A percentile compares a stretch with the other conserved stretches of the same genome.
Conservation (phyloP, 2,113 vertebrate species). For the Tenrec ecaudatus region DNA sequence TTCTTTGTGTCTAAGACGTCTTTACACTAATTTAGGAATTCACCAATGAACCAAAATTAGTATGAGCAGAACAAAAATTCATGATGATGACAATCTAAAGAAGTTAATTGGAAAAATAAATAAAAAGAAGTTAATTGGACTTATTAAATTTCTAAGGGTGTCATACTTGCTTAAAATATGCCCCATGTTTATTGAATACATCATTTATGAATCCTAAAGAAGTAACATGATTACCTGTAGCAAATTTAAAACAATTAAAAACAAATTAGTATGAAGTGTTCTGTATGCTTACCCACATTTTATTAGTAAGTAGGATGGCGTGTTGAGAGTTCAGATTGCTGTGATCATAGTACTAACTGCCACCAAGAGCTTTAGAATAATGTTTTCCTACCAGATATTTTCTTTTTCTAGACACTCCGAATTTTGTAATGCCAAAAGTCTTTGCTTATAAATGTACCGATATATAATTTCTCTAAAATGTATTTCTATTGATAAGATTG, state of each 20-base stretch:
- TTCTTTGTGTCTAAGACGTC: slow-evolving; percentile 69
- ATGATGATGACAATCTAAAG: slow-evolving; percentile 22
- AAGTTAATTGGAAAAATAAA: slow-evolving; percentile 38
- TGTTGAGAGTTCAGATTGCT: slow-evolving; percentile 71
- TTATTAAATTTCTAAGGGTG: slow-evolving; percentile 28
- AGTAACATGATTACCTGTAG: slow-evolving; percentile 37
- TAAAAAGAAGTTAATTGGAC: slow-evolving; percentile 39
- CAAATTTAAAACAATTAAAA: slow-evolving; percentile 69
- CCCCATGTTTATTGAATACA: slow-evolving; percentile 9
- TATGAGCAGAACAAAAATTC: slow-evolving; percentile 49
- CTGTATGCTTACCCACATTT: slow-evolving; percentile 29
- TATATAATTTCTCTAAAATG: slow-evolving; percentile 43
- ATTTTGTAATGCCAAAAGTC: slow-evolving; percentile 58
- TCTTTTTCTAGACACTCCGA: slow-evolving; percentile 41
- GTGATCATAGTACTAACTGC: slow-evolving; percentile 31
- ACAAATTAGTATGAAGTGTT: neutral
- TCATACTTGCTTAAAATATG: slow-evolving; percentile 60
- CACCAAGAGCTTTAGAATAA: slow-evolving; percentile 68
- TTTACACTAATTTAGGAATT: slow-evolving; percentile 71
- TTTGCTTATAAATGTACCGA: slow-evolving; percentile 54
- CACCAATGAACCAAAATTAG: slow-evolving; percentile 60
- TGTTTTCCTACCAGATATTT: slow-evolving; percentile 59
- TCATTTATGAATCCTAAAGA: slow-evolving; percentile 54
- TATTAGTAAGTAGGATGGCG: slow-evolving; percentile 62
- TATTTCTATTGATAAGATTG: slow-evolving; percentile 58